Evolutionary conservation across 2,888 invertebrate species (phyloP), one percentile per base, ranked within the genome.

Genomic region (Rotaria magnacalcarata): DNA sequence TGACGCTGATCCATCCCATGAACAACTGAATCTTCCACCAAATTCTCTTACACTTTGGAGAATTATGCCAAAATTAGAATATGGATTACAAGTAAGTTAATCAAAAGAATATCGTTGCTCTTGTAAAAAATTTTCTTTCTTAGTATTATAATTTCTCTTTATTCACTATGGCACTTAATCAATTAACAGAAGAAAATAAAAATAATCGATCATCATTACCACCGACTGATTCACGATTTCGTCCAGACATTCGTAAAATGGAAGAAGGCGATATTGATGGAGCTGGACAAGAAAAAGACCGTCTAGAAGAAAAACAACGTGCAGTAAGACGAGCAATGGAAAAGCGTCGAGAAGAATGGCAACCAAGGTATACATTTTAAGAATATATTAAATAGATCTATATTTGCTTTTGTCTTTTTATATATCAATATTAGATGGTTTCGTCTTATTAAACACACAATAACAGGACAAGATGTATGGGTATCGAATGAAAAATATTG

Each of bases 61-160:
- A 90, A 95, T 94, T 0, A 93, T 94, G 60, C 94, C 95, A 2
- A 92, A 96, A 85, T 96, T 96, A 8, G 91, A 93, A 50, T 94
- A 95, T 89, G 94, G 94, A 88, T 93, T 94, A 86, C 94, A 96
- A 91, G 95, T 95, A 92, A 92, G 88, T 8, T 50, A 11, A 11
- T 14, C 50, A 87, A 88, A 86, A 50, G 52, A 52, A 52, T 52
- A 52, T 52, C 84, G 14, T 85, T 60, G n/a, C 7, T 27, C 87
- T 86, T 52, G 2, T 84, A 50, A 50, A 11, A 14, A 11, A 8
- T 47, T 86, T 58, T 74, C 54, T 87, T 34, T 88, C 89, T 21
- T 92, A 96, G 95, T 96, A 94, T 91, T 96, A 95, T 91, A 95
- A 96, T 89, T 96, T 97, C 92, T 96, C 96, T 24, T 93, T 94